These are phyloP conservation scores for Aquatica leii DNA, from an alignment of 2,888 invertebrate species.

Conservation along the genomic window DNA sequence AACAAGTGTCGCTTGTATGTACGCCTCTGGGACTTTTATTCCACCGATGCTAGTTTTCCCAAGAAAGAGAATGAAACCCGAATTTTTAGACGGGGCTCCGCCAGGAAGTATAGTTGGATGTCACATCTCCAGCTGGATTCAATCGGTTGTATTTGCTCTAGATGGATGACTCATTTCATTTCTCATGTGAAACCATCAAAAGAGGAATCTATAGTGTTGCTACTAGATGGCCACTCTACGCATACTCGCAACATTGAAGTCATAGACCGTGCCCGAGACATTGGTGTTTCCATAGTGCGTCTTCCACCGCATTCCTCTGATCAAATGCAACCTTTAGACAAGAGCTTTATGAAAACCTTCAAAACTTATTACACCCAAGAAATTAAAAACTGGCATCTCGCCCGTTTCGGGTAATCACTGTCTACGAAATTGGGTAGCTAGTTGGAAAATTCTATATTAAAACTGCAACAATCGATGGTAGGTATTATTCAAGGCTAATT, in stretches of 20 bases:
- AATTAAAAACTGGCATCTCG: not conserved
- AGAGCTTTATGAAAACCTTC: constrained; percentile 36
- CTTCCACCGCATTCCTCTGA: constrained; percentile 28
- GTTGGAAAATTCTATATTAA: too few species aligned
- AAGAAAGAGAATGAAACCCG: constrained; percentile 46
- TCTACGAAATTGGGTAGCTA: too few species aligned
- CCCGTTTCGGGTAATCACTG: too few species aligned
- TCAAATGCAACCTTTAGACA: too few species aligned
- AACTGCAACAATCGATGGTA: too few species aligned
- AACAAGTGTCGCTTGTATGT: constrained; percentile 46
- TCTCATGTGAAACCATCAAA: constrained; percentile 22
- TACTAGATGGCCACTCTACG: constrained; percentile 28
- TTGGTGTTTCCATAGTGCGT: constrained; percentile 17
- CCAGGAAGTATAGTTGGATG: constrained; percentile 41
- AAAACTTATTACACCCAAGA: constrained; percentile 35
- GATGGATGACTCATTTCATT: constrained; percentile 48
- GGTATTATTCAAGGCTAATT: too few species aligned
- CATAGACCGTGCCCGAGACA: constrained; percentile 44
- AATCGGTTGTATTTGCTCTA: constrained; percentile 45
- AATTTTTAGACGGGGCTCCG: constrained; percentile 48
- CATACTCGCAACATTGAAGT: constrained; percentile 23
- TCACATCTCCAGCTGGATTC: constrained; percentile 51
- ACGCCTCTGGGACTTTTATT: constrained; percentile 46
- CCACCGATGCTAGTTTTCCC: constrained; percentile 51
- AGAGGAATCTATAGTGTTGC: constrained; percentile 37